These are phyloP conservation scores for Dynastes grantii DNA, from an alignment of 2,888 invertebrate species.

Conservation along the genomic window DNA sequence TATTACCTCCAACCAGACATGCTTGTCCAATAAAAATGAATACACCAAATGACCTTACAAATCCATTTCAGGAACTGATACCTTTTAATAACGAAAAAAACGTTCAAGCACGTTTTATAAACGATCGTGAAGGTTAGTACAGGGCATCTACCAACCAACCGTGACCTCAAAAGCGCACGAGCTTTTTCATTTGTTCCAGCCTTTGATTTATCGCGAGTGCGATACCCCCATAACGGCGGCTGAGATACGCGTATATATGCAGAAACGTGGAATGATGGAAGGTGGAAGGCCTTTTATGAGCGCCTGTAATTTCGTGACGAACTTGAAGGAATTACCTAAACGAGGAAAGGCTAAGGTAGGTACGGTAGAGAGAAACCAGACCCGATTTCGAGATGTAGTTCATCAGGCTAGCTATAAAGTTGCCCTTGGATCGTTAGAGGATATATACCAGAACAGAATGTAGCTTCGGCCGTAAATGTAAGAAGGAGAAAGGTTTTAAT, in stretches of 20 bases:
- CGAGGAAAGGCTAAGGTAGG: slow-evolving; percentile 6
- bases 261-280: slow-evolving; percentile 28
- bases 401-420: slow-evolving; percentile 10
- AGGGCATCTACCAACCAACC: too few species aligned
- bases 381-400: slow-evolving; percentile 16
- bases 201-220: slow-evolving; percentile 4
- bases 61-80: too few species aligned
- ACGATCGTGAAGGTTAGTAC: too few species aligned
- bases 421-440: not conserved
- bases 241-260: slow-evolving; percentile 10
- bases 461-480: not conserved
- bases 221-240: not conserved
- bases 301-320: slow-evolving; percentile 40
- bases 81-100: too few species aligned
- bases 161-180: not conserved
- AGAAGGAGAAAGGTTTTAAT: not conserved
- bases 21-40: too few species aligned
- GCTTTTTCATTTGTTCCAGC: slow-evolving; percentile 4
- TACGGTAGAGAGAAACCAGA: not conserved
- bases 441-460: not conserved
- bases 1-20: too few species aligned
- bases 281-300: slow-evolving; percentile 24
- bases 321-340: slow-evolving; percentile 33
- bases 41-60: too few species aligned
- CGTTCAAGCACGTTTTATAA: too few species aligned